Conservation (phyloP, 2,888 invertebrate genomes). For the Caenorhabditis wallacei region DNA sequence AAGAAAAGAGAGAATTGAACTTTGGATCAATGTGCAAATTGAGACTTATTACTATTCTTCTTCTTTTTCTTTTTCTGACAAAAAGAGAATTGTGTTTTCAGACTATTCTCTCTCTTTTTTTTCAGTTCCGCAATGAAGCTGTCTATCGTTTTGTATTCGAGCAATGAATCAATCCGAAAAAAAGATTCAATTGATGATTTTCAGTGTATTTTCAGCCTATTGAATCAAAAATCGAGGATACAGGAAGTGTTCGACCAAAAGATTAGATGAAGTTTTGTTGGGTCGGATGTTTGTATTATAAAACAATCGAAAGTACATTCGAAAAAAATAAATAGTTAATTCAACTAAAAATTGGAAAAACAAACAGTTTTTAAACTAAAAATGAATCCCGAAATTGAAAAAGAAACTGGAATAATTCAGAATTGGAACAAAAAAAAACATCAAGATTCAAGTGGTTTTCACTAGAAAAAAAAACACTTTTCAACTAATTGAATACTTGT, state of each 20-base stretch:
- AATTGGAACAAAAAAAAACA: not conserved
- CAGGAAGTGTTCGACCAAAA: slow-evolving; percentile 4
- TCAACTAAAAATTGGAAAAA: too few relatives aligned
- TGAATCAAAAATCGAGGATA: not conserved
- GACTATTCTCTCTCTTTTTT: not conserved
- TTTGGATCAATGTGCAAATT: slow-evolving; percentile 45
- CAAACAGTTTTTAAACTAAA: too few relatives aligned
- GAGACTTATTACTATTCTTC: slow-evolving; percentile 50
- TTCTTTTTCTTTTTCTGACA: not conserved
- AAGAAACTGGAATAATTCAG: not conserved
- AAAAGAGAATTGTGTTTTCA: not conserved
- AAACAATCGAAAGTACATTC: slow-evolving; percentile 30
- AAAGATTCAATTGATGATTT: not conserved
- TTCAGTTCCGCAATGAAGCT: not conserved
- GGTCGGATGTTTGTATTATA: slow-evolving; percentile 13
- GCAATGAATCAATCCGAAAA: not conserved
- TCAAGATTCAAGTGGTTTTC: not conserved
- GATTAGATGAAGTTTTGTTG: not conserved
- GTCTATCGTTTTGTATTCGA: not conserved
- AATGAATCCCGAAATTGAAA: too few relatives aligned
- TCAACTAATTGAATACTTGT: not conserved
- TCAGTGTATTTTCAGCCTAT: not conserved
- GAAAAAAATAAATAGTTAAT: not conserved
- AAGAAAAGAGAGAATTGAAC: slow-evolving; percentile 26
- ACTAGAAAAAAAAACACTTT: not conserved